A percentile compares a stretch with the other conserved stretches of the same genome.
Evolutionary conservation across 30 jellyfish, hydroid and myxozoan genomes (phyloP).

Genomic region (Aurelia sp.): DNA sequence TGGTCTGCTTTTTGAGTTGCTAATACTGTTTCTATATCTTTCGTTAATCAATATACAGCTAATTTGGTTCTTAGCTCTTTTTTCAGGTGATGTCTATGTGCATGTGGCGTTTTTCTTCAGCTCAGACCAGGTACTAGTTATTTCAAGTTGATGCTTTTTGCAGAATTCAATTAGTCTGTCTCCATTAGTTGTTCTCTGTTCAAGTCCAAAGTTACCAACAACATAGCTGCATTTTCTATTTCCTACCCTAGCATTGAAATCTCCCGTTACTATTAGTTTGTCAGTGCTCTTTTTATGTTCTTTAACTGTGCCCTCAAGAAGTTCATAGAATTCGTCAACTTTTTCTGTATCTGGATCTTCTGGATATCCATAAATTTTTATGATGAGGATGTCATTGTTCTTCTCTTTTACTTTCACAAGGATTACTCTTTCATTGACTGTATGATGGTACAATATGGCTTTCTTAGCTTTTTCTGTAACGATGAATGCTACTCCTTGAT

Average conservation of each 20-base stretch:
- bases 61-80: slow-evolving; percentile 18
- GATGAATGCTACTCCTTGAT: slow-evolving; percentile 13
- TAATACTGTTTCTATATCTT: slow-evolving; percentile 17
- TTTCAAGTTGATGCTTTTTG: background rate
- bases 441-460: background rate
- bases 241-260: slow-evolving; percentile 21
- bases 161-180: slow-evolving; percentile 11
- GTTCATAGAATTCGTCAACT: slow-evolving; percentile 1
- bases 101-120: background rate
- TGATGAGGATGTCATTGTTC: background rate
- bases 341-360: slow-evolving; percentile 1
- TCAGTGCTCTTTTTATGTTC: slow-evolving; percentile 2
- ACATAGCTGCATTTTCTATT: background rate
- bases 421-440: background rate
- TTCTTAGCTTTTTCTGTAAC: background rate
- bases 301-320: background rate
- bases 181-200: slow-evolving; percentile 4
- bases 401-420: slow-evolving; percentile 2
- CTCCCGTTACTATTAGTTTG: slow-evolving; percentile 12
- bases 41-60: slow-evolving; percentile 8
- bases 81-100: slow-evolving; percentile 30
- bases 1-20: slow-evolving; percentile 8
- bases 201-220: slow-evolving; percentile 13
- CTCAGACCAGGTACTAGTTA: slow-evolving; percentile 14
- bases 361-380: slow-evolving; percentile 2